These are phyloP conservation scores for Pelecanoides urinatrix DNA, from an alignment of 2,113 vertebrate species.

Conservation along the genomic window DNA sequence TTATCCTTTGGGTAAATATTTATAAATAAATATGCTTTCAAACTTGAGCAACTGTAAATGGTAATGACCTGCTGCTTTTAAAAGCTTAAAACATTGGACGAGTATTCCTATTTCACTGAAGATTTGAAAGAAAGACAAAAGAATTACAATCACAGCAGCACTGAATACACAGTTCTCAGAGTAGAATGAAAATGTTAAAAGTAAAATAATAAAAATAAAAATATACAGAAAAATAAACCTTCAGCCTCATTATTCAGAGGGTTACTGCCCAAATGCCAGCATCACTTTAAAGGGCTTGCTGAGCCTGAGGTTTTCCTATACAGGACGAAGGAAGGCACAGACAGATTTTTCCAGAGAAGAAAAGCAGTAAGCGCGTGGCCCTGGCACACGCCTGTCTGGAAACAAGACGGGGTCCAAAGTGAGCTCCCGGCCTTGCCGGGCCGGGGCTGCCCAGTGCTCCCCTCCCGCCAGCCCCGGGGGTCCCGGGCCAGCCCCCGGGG, in stretches of 20 bases:
- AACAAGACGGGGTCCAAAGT: background rate
- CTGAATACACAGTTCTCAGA: background rate
- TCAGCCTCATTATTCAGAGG: background rate
- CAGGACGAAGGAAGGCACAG: background rate
- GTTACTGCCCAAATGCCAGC: background rate
- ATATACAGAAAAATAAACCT: background rate
- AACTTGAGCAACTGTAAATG: background rate
- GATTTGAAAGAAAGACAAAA: background rate
- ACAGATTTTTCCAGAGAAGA: background rate
- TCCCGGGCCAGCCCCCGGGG: too few relatives aligned
- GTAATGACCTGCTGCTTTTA: background rate
- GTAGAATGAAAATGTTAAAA: background rate
- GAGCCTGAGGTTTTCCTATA: background rate
- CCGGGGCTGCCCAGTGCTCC: background rate
- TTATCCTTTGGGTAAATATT: slow-evolving; percentile 1
- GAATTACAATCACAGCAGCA: background rate
- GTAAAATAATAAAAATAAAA: background rate
- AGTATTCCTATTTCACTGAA: background rate
- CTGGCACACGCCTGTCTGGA: background rate
- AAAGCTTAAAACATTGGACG: background rate
- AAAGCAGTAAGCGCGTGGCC: fast-evolving
- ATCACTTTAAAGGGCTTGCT: background rate
- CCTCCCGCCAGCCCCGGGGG: too few relatives aligned
- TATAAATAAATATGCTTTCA: background rate
- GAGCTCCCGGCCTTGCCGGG: background rate